These are phyloP conservation scores for Tetraneura akinire DNA, from an alignment of 1,140 invertebrate species.

Conservation along the genomic window DNA sequence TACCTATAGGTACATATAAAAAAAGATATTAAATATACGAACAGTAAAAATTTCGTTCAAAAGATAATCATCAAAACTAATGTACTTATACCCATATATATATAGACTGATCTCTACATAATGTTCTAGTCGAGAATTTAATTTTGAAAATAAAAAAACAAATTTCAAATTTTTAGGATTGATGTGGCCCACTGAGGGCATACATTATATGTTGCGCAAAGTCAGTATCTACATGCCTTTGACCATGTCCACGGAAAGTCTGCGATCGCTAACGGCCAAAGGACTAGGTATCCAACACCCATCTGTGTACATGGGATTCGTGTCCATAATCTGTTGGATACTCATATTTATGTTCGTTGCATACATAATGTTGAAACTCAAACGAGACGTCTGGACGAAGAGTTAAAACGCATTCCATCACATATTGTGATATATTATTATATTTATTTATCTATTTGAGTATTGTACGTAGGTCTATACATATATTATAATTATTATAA, in stretches of 20 bases:
- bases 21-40: no score
- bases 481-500: no score
- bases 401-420: neutral
- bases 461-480: no score
- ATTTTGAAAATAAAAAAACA: no score
- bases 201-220: conserved; percentile 48
- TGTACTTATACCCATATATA: neutral
- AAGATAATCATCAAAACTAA: neutral
- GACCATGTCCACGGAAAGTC: conserved; percentile 51
- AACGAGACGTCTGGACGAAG: conserved; percentile 29
- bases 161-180: conserved; percentile 51
- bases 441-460: no score
- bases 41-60: neutral
- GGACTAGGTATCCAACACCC: conserved; percentile 58
- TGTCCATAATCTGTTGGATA: conserved; percentile 63
- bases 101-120: neutral
- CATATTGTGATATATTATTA: no score
- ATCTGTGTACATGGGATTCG: conserved; percentile 63
- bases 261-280: conserved; percentile 52
- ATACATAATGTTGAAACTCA: conserved; percentile 46
- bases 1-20: no score
- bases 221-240: conserved; percentile 53
- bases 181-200: conserved; percentile 54
- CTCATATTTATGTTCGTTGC: conserved; percentile 58
- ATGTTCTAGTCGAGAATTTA: neutral